A percentile compares a stretch with the other conserved stretches of the same genome.
phyloP scores from a whole-genome alignment of 2,888 invertebrate species.

The Eilema caniola region DNA sequence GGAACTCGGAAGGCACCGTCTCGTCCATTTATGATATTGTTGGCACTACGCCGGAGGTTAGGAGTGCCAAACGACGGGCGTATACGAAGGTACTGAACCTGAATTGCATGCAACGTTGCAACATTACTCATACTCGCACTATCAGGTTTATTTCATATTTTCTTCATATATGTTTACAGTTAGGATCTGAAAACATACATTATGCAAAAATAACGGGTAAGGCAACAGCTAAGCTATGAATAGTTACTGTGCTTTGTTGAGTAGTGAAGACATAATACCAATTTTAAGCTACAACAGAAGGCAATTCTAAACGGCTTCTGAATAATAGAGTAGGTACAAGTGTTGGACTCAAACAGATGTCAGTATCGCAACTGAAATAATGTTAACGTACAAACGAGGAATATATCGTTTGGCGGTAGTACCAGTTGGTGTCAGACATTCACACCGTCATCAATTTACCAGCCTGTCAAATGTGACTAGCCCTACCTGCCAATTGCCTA shows the following conservation, averaged over 20 bases:
- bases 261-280: background rate
- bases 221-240: background rate
- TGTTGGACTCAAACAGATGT: background rate
- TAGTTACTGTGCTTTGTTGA: background rate
- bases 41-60: conserved; percentile 60
- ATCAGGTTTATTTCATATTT: background rate
- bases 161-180: background rate
- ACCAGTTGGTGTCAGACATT: conserved; percentile 28
- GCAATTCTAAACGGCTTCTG: conserved; percentile 1
- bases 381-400: background rate
- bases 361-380: conserved; percentile 5
- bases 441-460: conserved; percentile 33
- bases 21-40: conserved; percentile 50
- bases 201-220: background rate
- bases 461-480: conserved; percentile 34
- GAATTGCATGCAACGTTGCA: conserved; percentile 50
- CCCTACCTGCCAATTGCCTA: conserved; percentile 28
- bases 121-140: conserved; percentile 38
- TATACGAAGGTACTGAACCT: conserved; percentile 31
- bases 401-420: conserved; percentile 18
- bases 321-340: background rate
- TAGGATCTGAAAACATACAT: too few relatives aligned
- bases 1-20: conserved; percentile 45
- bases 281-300: background rate
- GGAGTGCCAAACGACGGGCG: conserved; percentile 65